Evolutionary conservation across 2,888 invertebrate genomes (phyloP), one percentile per base, ranked within the genome.

Genomic region (Podabrus alpinus): DNA sequence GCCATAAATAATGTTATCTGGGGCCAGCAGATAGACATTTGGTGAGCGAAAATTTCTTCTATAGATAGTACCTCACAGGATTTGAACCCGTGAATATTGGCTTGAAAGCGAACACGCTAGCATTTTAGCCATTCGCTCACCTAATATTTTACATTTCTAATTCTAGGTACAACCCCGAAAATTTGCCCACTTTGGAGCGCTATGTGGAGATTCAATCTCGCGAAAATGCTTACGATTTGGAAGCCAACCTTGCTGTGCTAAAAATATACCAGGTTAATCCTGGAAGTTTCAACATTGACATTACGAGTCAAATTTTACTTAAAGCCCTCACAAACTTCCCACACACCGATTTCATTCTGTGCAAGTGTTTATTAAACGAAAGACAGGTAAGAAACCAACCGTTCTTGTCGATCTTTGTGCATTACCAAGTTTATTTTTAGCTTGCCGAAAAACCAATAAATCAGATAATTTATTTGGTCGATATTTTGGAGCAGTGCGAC

Each of bases 181-280:
- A 99, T 88, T 90, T 98, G 64, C 92, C 92, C 79, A 94, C 95
- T 11, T 89, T 99, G 80, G 97, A 98, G 86, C 91, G 94, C 74
- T 99, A 99, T 87, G 96, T 99, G 11, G 95, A 96, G 84, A 92
- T 95, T 84, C 98, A 99, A 86, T 95, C 96, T 0, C 91, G 93
- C 78, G 97, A 98, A 84, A 97, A 98, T 87, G 94, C 94, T 0
- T 98, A 99, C 85, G 98, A 99, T 86, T 89, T 99, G 85, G 99
- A 99, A 88, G 98, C 99, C 1, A 98, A 99, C 86, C 89, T 99
- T 81, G 97, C 98, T 2, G 96, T 99, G 11, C 89, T 99, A 66
- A 99, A 99, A 88, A 88, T 99, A 81, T 98, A 99, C 86, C 99
- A 99, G 87, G 96, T 99, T 84, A 97, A 98, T 86, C 97, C 98